Percentiles rank a stretch among this genome's conserved stretches.
Evolutionary conservation across 2,113 vertebrate species (phyloP).

Genomic region (Pitta sordida): DNA sequence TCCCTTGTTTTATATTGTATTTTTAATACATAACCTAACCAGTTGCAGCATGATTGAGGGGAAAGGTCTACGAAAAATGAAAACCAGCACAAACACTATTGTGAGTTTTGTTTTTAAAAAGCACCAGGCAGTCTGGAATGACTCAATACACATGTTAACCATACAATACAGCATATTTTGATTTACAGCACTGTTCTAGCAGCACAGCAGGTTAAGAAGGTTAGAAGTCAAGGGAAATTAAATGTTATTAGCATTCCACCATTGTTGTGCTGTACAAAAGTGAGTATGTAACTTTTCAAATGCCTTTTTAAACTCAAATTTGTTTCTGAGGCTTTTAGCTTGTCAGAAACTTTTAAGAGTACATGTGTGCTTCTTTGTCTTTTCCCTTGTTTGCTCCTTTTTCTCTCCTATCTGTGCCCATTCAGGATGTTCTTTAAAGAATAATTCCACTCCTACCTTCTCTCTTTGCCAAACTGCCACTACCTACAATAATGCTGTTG

Average conservation of each 20-base stretch:
- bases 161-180: conserved; percentile 61
- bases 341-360: conserved; percentile 39
- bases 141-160: conserved; percentile 65
- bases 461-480: conserved; percentile 7
- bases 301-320: conserved; percentile 59
- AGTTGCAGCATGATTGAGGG: conserved; percentile 54
- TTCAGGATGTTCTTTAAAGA: conserved; percentile 40
- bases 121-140: conserved; percentile 66
- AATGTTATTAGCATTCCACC: conserved; percentile 72
- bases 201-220: conserved; percentile 72
- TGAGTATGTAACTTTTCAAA: conserved; percentile 67
- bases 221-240: conserved; percentile 77
- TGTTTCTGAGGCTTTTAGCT: conserved; percentile 49
- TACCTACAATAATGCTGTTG: not conserved
- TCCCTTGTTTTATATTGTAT: conserved; percentile 37
- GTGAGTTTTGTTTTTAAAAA: conserved; percentile 69
- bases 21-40: conserved; percentile 63
- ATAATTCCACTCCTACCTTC: not conserved
- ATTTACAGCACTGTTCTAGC: conserved; percentile 61
- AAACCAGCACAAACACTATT: conserved; percentile 61
- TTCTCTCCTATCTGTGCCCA: not conserved
- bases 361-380: not conserved
- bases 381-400: conserved; percentile 20
- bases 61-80: conserved; percentile 60
- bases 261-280: conserved; percentile 58